These are phyloP conservation scores for Esox niger DNA, from an alignment of 2,113 vertebrate genomes.

Conservation along the genomic window DNA sequence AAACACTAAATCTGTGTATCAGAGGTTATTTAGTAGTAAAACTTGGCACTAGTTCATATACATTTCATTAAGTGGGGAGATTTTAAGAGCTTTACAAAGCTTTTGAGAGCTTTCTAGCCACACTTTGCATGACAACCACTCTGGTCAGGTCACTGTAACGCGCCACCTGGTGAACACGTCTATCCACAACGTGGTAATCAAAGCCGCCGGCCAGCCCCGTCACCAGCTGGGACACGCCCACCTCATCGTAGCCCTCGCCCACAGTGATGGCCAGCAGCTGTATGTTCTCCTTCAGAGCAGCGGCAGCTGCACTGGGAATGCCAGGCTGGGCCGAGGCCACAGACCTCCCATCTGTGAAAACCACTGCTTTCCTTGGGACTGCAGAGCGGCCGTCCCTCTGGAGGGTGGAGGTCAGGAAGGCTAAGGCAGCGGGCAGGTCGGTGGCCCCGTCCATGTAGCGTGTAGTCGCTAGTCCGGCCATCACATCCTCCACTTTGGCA, in stretches of 20 bases:
- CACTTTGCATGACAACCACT: conserved; percentile 29
- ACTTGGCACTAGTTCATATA: no score
- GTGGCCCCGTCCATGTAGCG: not conserved
- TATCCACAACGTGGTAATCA: conserved; percentile 28
- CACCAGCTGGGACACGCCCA: conserved; percentile 40
- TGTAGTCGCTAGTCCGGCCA: not conserved
- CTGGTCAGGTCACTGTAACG: conserved; percentile 34
- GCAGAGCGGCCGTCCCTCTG: conserved; percentile 10
- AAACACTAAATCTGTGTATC: no score
- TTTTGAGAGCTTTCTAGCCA: conserved; percentile 32
- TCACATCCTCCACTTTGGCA: not conserved
- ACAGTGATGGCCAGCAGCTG: conserved; percentile 32
- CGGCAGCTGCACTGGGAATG: conserved; percentile 21
- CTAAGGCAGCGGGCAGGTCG: not conserved
- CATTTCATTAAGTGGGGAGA: no score
- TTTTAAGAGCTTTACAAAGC: not conserved
- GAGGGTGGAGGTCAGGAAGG: conserved; percentile 20
- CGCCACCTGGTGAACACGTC: conserved; percentile 25
- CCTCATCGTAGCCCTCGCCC: conserved; percentile 30
- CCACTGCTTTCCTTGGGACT: conserved; percentile 34
- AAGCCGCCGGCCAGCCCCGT: conserved; percentile 28
- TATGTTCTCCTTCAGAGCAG: conserved; percentile 9
- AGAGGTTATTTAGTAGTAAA: no score
- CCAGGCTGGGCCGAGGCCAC: conserved; percentile 12
- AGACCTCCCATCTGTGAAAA: conserved; percentile 42